Percentiles rank a stretch among this genome's conserved stretches.
phyloP scores from a whole-genome alignment of 2,113 vertebrate genomes.

The Malaclemys terrapin region DNA sequence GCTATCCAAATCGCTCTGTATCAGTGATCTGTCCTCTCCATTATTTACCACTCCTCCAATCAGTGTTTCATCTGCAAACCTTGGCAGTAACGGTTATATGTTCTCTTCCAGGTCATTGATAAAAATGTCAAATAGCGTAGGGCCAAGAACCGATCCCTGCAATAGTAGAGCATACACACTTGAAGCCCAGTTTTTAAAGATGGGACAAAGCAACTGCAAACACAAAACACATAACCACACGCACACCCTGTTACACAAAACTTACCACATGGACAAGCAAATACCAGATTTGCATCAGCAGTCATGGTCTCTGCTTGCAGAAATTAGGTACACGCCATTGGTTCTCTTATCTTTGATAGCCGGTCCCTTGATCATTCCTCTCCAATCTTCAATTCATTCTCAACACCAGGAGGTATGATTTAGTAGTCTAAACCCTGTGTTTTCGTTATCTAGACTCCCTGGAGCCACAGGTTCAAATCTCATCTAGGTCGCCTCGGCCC shows the following conservation, averaged over 20 bases:
- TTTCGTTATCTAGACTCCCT: neutral
- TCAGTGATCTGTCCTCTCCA: neutral
- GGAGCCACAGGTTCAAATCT: slow-evolving; percentile 36
- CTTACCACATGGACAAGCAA: neutral
- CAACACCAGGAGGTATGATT: slow-evolving; percentile 23
- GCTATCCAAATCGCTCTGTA: neutral
- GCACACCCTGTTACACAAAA: neutral
- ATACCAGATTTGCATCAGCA: neutral
- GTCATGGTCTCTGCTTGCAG: neutral
- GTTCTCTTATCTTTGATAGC: neutral
- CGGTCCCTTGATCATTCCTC: neutral
- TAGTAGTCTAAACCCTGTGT: neutral
- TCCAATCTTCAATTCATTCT: neutral
- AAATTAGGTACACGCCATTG: neutral
- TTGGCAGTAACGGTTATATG: neutral
- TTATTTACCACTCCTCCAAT: neutral
- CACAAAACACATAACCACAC: neutral
- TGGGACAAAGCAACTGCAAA: neutral
- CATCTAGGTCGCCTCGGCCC: neutral
- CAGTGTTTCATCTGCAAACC: neutral
- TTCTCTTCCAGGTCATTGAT: neutral
- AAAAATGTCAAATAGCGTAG: neutral
- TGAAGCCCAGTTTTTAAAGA: neutral
- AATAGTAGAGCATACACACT: neutral
- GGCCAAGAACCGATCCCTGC: neutral